phyloP scores from a whole-genome alignment of 1,140 invertebrate genomes.

The Probaryconus sp. region DNA sequence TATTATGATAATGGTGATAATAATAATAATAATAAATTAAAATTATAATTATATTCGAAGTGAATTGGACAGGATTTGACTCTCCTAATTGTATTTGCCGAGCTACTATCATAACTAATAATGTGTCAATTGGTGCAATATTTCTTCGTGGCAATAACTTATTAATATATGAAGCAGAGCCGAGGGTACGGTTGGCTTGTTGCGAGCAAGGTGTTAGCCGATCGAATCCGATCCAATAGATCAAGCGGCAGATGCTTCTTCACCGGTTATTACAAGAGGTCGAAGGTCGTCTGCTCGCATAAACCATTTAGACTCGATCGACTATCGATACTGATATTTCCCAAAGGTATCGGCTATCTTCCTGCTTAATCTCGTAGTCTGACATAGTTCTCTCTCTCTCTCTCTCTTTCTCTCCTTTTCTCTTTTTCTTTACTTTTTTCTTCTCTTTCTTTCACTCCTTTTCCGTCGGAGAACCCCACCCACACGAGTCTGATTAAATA shows the following conservation, averaged over 20 bases:
- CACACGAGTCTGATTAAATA: conserved; percentile 69
- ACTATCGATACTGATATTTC: conserved; percentile 75
- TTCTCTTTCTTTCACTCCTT: conserved; percentile 45
- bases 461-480: conserved; percentile 62
- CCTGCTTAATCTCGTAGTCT: conserved; percentile 52
- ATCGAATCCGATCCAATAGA: conserved; percentile 74
- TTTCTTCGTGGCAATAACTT: conserved; percentile 45
- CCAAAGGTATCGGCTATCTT: conserved; percentile 73
- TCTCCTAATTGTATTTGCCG: conserved; percentile 43
- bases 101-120: conserved; percentile 49
- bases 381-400: conserved; percentile 60
- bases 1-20: no score
- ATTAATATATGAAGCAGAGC: conserved; percentile 41
- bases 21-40: no score
- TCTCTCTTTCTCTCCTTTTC: no score
- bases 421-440: conserved; percentile 17
- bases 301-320: conserved; percentile 74
- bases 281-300: conserved; percentile 74
- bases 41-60: conserved; percentile 16
- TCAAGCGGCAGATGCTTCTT: conserved; percentile 74
- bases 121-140: conserved; percentile 49
- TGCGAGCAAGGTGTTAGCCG: conserved; percentile 68
- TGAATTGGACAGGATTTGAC: conserved; percentile 23
- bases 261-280: conserved; percentile 73
- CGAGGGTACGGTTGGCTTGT: conserved; percentile 59